These are phyloP conservation scores for Sarcophilus harrisii DNA, from an alignment of 2,797 vertebrate species.

Conservation along the genomic window DNA sequence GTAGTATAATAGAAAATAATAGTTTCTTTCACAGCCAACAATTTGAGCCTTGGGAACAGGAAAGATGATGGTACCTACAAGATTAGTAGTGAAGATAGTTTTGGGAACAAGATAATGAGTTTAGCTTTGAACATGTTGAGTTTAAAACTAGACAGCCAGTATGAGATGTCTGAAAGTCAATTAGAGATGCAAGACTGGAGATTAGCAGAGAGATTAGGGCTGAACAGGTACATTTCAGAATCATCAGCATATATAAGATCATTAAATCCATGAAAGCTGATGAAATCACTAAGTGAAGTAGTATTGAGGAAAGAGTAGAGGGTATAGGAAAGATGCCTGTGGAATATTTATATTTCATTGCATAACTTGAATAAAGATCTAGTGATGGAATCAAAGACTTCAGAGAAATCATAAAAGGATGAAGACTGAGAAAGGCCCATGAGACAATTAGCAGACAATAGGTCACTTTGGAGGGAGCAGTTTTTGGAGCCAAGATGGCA, in stretches of 20 bases:
- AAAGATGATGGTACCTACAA: not conserved
- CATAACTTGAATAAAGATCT: not conserved
- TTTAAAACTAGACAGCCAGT: too few species aligned
- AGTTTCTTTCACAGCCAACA: not conserved
- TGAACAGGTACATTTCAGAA: not conserved
- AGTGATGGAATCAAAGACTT: not conserved
- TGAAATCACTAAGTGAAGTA: not conserved
- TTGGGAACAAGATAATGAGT: not conserved
- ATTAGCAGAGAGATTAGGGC: not conserved
- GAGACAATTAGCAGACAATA: not conserved
- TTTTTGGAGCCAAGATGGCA: not conserved
- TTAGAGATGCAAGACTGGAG: not conserved
- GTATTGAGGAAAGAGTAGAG: not conserved
- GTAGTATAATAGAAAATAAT: not conserved
- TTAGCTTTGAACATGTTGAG: not conserved
- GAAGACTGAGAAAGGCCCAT: not conserved
- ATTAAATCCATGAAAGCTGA: not conserved
- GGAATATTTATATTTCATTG: not conserved
- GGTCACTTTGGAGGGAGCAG: not conserved
- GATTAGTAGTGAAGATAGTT: not conserved
- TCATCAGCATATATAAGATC: not conserved
- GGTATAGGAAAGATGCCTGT: not conserved
- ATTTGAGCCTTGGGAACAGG: not conserved
- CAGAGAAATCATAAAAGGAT: not conserved
- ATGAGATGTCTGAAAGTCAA: not conserved